Percentiles rank a stretch among this genome's conserved stretches.
phyloP scores from a whole-genome alignment of 2,113 vertebrate genomes.

The Illadopsis cleaveri region DNA sequence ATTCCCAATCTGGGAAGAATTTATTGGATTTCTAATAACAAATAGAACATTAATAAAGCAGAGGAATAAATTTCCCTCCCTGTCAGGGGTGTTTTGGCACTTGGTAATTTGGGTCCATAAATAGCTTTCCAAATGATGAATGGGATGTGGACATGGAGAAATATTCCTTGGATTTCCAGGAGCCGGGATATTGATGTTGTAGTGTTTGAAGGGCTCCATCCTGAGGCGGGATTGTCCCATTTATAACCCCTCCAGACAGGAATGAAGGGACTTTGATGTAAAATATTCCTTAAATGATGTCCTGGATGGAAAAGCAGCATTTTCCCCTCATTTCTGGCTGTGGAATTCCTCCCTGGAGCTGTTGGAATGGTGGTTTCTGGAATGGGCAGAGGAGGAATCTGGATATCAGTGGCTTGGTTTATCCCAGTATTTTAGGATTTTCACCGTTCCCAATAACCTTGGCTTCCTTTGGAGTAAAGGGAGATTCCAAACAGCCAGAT shows the following conservation, averaged over 20 bases:
- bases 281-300: constrained; percentile 28
- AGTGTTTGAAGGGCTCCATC: background rate
- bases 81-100: constrained; percentile 37
- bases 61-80: background rate
- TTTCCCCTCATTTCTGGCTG: background rate
- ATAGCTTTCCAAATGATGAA: constrained; percentile 56
- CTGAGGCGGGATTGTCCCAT: background rate
- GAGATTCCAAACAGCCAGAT: background rate
- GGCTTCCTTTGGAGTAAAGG: background rate
- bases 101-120: constrained; percentile 59
- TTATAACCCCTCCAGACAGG: constrained; percentile 28
- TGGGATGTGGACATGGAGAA: constrained; percentile 33
- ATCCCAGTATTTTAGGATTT: background rate
- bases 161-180: constrained; percentile 37
- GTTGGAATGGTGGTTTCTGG: background rate
- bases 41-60: constrained; percentile 13
- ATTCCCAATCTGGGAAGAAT: background rate
- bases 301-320: background rate
- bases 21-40: constrained; percentile 21
- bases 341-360: background rate
- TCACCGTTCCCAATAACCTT: fast-evolving
- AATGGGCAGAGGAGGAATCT: background rate
- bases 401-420: background rate
- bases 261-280: constrained; percentile 27
- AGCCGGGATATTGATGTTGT: constrained; percentile 45